phyloP scores from a whole-genome alignment of 2,888 invertebrate species.

The Harpagoxenus sublaevis region DNA sequence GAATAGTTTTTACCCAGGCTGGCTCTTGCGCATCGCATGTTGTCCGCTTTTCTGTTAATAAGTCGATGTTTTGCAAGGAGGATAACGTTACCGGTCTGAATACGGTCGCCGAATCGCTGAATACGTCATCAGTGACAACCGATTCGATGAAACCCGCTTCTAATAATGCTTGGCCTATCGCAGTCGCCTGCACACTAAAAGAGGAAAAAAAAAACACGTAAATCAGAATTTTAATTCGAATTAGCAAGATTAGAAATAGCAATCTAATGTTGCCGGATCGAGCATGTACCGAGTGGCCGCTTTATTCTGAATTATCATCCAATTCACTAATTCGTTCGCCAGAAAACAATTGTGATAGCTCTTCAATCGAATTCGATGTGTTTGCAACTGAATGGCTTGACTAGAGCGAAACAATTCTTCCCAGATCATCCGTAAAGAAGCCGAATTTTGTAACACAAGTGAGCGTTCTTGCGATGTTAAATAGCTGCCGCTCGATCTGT shows the following conservation, averaged over 20 bases:
- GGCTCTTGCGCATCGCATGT: constrained; percentile 88
- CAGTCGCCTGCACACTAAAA: constrained; percentile 91
- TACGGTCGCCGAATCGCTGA: constrained; percentile 87
- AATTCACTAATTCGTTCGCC: constrained; percentile 93
- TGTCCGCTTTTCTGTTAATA: constrained; percentile 85
- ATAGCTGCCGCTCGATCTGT: constrained; percentile 85
- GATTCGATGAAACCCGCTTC: constrained; percentile 92
- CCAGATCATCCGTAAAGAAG: constrained; percentile 89
- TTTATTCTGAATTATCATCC: constrained; percentile 93
- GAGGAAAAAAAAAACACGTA: constrained; percentile 6
- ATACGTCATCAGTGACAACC: constrained; percentile 84
- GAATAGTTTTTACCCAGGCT: constrained; percentile 89
- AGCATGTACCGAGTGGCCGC: constrained; percentile 90
- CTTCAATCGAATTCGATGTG: constrained; percentile 91
- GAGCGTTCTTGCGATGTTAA: constrained; percentile 88
- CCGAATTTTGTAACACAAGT: constrained; percentile 88
- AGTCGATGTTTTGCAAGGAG: constrained; percentile 81
- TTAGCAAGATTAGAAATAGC: background rate
- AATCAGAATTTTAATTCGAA: background rate
- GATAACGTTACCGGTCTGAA: constrained; percentile 86
- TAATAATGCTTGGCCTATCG: constrained; percentile 92
- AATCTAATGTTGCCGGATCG: background rate
- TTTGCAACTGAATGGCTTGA: constrained; percentile 88
- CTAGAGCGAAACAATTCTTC: constrained; percentile 88
- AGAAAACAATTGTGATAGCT: constrained; percentile 92